Evolutionary conservation across 1,140 invertebrate genomes (phyloP).

Genomic region (Lamellibrachia luymesi): DNA sequence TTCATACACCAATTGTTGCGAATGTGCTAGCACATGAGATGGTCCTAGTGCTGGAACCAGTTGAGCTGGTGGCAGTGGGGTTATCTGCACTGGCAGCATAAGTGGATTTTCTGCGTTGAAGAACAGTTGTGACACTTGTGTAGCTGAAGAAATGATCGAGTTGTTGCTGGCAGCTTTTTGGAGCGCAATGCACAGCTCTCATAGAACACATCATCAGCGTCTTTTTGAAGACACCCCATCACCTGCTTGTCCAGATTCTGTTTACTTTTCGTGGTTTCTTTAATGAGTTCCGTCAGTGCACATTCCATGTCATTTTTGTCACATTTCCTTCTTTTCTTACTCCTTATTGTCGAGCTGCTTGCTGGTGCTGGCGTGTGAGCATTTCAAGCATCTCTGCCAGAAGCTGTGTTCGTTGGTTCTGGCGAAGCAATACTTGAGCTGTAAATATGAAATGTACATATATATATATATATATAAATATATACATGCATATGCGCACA

Average conservation of each 20-base stretch:
- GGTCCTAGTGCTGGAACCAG: not conserved
- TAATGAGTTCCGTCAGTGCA: not conserved
- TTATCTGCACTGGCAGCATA: not conserved
- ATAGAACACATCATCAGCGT: not conserved
- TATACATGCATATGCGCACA: too few species aligned
- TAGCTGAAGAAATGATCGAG: not conserved
- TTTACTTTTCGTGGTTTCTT: not conserved
- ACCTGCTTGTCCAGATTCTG: not conserved
- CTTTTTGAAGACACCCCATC: not conserved
- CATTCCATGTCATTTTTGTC: not conserved
- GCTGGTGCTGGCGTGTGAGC: too few species aligned
- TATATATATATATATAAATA: too few species aligned
- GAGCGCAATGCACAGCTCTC: not conserved
- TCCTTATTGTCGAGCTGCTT: too few species aligned
- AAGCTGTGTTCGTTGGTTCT: not conserved
- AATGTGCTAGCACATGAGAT: not conserved
- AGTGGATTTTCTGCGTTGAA: too few species aligned
- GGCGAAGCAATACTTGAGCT: conserved; percentile 4
- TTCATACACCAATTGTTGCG: not conserved
- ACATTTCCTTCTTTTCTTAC: not conserved
- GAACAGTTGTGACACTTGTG: not conserved
- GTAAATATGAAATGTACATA: not conserved
- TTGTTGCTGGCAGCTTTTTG: not conserved
- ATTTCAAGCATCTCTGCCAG: not conserved
- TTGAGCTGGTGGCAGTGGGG: not conserved